Conservation (phyloP, 2,113 vertebrate genomes). For the Xenopus laevis region DNA sequence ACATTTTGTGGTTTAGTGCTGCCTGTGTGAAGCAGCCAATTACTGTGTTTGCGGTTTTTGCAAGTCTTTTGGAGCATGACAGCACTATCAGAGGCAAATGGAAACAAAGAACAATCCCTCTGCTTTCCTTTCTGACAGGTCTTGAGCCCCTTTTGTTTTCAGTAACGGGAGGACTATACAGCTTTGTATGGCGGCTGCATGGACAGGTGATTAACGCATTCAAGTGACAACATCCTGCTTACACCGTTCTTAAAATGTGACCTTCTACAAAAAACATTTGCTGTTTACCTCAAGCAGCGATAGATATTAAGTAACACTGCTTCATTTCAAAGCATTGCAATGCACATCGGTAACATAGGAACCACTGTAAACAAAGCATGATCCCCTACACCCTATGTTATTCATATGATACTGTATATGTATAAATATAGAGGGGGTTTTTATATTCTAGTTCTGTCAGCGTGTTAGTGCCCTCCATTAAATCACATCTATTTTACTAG, state of each 20-base stretch:
- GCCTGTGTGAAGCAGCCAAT: constrained; percentile 39
- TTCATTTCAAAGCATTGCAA: constrained; percentile 1
- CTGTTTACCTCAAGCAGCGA: constrained; percentile 4
- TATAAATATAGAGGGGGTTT: too few relatives aligned
- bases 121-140: constrained; percentile 32
- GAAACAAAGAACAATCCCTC: constrained; percentile 22
- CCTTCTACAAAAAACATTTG: background rate
- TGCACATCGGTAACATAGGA: background rate
- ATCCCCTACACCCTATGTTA: background rate
- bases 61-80: constrained; percentile 37
- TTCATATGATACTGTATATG: too few relatives aligned
- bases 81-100: constrained; percentile 33
- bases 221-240: constrained; percentile 39
- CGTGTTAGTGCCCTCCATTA: too few relatives aligned
- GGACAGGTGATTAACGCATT: constrained; percentile 29
- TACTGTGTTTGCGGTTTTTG: constrained; percentile 34
- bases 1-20: constrained; percentile 22
- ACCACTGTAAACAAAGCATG: background rate
- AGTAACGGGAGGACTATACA: constrained; percentile 23
- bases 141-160: constrained; percentile 30
- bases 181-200: constrained; percentile 8
- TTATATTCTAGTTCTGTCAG: too few relatives aligned
- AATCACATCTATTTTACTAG: too few relatives aligned
- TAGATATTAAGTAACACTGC: constrained; percentile 1
- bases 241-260: background rate